Percentiles rank a stretch among this genome's conserved stretches.
Conservation (phyloP, 2,113 vertebrate species). For the Vireo altiloquus region DNA sequence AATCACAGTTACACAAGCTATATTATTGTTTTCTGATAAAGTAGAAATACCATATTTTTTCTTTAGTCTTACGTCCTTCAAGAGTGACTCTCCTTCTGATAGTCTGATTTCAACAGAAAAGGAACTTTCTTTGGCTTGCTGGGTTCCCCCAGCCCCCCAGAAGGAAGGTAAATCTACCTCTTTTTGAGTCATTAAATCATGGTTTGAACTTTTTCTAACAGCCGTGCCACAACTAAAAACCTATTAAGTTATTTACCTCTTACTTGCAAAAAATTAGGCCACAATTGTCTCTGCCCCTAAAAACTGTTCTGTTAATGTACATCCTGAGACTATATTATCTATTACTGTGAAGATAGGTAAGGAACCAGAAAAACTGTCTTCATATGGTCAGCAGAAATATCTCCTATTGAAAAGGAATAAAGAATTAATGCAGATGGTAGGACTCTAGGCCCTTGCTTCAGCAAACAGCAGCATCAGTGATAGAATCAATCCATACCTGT, state of each 20-base stretch:
- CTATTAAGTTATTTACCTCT: not conserved
- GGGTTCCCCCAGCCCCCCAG: fast-evolving
- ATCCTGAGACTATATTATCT: not conserved
- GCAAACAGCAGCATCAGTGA: not conserved
- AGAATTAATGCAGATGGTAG: not conserved
- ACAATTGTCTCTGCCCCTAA: not conserved
- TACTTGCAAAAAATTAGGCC: not conserved
- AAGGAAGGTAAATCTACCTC: not conserved
- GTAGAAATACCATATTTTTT: not conserved
- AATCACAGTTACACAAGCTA: not conserved
- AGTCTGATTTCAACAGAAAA: not conserved
- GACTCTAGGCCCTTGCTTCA: not conserved
- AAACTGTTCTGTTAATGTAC: not conserved
- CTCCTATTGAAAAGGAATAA: not conserved
- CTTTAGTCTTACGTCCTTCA: not conserved
- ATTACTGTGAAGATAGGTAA: not conserved
- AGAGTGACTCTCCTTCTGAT: not conserved
- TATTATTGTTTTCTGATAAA: not conserved
- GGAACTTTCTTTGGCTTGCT: not conserved
- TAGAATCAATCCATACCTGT: not conserved
- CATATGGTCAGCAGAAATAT: not conserved
- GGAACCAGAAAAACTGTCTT: not conserved
- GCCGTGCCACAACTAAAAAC: not conserved
- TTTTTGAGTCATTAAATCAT: not conserved
- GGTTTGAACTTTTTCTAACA: not conserved